Conservation (phyloP, 2,113 vertebrate species). For the Triplophysa dalaica region DNA sequence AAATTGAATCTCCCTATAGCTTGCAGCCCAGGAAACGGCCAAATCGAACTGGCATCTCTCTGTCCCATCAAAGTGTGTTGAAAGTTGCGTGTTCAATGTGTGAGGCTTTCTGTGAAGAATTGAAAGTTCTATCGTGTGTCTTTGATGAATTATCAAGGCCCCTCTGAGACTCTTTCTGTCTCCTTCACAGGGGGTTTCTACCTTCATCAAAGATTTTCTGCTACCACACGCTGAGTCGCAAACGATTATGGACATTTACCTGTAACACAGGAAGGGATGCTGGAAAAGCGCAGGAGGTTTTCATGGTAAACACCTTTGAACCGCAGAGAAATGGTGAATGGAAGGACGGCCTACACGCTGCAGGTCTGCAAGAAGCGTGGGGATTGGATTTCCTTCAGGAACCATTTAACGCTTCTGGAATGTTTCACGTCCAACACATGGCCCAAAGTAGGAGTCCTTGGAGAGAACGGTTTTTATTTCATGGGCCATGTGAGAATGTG, state of each 20-base stretch:
- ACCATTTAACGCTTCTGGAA: conserved; percentile 71
- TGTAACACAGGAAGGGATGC: conserved; percentile 42
- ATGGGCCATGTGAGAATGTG: conserved; percentile 35
- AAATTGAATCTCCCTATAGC: conserved; percentile 6
- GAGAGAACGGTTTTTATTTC: conserved; percentile 61
- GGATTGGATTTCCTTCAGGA: conserved; percentile 65
- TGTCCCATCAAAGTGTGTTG: conserved; percentile 5
- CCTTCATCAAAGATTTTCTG: conserved; percentile 57
- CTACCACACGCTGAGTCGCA: conserved; percentile 33
- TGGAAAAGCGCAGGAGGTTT: conserved; percentile 37
- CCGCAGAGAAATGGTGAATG: conserved; percentile 51
- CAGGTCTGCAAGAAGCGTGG: conserved; percentile 11
- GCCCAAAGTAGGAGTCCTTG: conserved; percentile 41
- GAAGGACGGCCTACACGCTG: conserved; percentile 11
- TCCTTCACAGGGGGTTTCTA: conserved; percentile 33
- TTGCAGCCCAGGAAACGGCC: neutral
- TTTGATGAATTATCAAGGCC: conserved; percentile 62
- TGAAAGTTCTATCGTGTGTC: conserved; percentile 42
- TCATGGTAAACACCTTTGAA: conserved; percentile 59
- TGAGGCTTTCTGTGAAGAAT: conserved; percentile 46
- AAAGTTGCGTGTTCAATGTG: neutral
- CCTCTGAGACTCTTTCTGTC: conserved; percentile 49
- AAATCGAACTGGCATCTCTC: neutral
- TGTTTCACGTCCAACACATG: conserved; percentile 66
- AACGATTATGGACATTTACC: conserved; percentile 51